These are phyloP conservation scores for Cephus spinipes DNA, from an alignment of 2,888 invertebrate genomes.

Conservation along the genomic window DNA sequence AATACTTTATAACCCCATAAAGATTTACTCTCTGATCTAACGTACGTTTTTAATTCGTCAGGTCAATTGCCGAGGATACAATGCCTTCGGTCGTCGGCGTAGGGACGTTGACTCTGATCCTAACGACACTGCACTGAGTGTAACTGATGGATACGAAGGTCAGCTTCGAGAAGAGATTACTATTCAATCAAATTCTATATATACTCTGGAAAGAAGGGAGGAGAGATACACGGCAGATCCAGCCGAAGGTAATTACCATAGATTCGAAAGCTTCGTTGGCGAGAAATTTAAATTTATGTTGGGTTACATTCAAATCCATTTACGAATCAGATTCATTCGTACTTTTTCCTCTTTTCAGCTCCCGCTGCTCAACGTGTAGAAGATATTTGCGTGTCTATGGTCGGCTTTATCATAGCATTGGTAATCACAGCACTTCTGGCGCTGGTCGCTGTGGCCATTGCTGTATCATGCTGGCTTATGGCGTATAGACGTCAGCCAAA, in stretches of 20 bases:
- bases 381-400: conserved; percentile 94
- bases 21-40: background rate
- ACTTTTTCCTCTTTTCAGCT: conserved; percentile 61
- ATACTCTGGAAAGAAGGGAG: conserved; percentile 88
- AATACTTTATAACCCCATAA: background rate
- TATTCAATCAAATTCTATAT: conserved; percentile 90
- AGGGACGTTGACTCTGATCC: conserved; percentile 72
- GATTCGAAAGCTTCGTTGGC: background rate
- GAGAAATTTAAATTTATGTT: background rate
- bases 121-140: conserved; percentile 72
- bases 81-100: conserved; percentile 88
- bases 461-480: conserved; percentile 95
- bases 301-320: background rate
- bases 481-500: conserved; percentile 91
- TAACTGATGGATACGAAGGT: conserved; percentile 73
- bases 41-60: conserved; percentile 53
- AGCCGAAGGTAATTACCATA: conserved; percentile 74
- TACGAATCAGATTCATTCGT: background rate
- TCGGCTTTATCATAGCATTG: conserved; percentile 91
- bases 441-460: conserved; percentile 92
- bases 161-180: conserved; percentile 93
- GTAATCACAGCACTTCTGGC: conserved; percentile 92
- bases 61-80: conserved; percentile 92
- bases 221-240: conserved; percentile 81
- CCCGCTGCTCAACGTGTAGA: conserved; percentile 73